Conservation (phyloP, 2,888 invertebrate species). For the Lasioglossum malachurum region DNA sequence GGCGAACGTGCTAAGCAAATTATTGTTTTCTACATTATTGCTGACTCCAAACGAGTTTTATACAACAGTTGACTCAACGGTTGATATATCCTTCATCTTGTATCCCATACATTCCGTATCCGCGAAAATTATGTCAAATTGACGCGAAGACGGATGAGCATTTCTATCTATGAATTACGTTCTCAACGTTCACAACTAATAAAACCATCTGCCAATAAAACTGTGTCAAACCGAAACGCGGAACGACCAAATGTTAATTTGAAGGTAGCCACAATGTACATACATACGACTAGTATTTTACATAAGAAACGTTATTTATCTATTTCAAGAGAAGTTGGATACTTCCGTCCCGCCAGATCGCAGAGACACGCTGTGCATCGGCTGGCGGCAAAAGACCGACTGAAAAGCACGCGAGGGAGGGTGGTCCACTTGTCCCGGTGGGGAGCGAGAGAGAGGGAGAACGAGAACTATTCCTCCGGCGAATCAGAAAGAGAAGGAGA, state of each 20-base stretch:
- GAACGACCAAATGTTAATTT: not conserved
- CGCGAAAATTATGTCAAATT: not conserved
- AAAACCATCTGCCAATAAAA: not conserved
- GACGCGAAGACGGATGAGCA: not conserved
- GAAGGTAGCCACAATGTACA: not conserved
- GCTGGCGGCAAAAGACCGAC: conserved; percentile 52
- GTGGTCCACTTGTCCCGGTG: conserved; percentile 50
- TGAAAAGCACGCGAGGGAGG: conserved; percentile 65
- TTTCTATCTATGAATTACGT: not conserved
- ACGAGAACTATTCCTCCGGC: conserved; percentile 31
- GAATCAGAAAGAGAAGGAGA: conserved; percentile 16
- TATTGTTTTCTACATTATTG: not conserved
- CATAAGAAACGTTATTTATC: not conserved
- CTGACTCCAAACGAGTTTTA: not conserved
- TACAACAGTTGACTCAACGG: not conserved
- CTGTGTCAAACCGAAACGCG: not conserved
- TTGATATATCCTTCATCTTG: not conserved
- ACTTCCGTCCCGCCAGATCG: not conserved
- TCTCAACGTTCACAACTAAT: not conserved
- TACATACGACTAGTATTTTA: not conserved
- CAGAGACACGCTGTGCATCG: conserved; percentile 26
- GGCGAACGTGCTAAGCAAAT: not conserved
- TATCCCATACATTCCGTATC: not conserved
- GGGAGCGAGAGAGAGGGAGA: conserved; percentile 47
- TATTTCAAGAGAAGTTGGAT: not conserved